These are phyloP conservation scores for Habroteleia sp. DNA, from an alignment of 2,888 invertebrate genomes.

Conservation along the genomic window DNA sequence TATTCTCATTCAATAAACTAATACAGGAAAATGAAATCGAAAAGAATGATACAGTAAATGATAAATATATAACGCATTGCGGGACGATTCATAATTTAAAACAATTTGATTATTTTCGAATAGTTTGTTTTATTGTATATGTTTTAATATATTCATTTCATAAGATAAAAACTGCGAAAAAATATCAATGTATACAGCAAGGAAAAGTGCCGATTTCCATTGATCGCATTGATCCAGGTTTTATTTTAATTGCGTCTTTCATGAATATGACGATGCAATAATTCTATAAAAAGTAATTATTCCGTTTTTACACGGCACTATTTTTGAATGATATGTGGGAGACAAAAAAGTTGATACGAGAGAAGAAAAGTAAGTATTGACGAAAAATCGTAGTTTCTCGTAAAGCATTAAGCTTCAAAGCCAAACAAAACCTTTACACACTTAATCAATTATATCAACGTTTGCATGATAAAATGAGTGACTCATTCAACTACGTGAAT, in stretches of 20 bases:
- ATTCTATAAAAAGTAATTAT: conserved; percentile 34
- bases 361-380: conserved; percentile 43
- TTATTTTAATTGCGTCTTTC: neutral
- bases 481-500: conserved; percentile 69
- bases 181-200: conserved; percentile 2
- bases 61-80: conserved; percentile 71
- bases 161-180: neutral
- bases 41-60: conserved; percentile 71
- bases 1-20: conserved; percentile 72
- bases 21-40: conserved; percentile 73
- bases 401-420: conserved; percentile 76
- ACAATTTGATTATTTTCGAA: too few species aligned
- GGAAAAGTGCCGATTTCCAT: conserved; percentile 1
- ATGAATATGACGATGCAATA: conserved; percentile 28
- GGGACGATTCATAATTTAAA: conserved; percentile 66
- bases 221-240: conserved; percentile 1
- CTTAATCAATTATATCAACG: conserved; percentile 70
- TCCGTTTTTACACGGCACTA: conserved; percentile 9
- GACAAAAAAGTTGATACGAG: conserved; percentile 45
- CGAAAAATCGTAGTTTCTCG: conserved; percentile 39
- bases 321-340: conserved; percentile 54
- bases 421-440: conserved; percentile 76
- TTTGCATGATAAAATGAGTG: conserved; percentile 67
- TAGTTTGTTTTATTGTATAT: too few species aligned
- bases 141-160: too few species aligned